These are phyloP conservation scores for Oryzias melastigma DNA, from an alignment of 2,113 vertebrate genomes.

Conservation along the genomic window DNA sequence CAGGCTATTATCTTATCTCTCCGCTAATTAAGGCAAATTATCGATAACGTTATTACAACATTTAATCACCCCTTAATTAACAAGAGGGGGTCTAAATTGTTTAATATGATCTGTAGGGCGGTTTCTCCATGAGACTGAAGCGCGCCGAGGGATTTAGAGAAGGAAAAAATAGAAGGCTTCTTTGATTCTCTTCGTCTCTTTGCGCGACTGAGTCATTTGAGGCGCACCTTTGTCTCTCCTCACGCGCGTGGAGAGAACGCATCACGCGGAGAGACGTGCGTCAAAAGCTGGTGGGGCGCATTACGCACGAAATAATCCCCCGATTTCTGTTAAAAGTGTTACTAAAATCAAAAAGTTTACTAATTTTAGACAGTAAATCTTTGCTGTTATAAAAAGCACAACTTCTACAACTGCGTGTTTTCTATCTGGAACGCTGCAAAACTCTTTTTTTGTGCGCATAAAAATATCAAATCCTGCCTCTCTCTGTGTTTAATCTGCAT, in stretches of 20 bases:
- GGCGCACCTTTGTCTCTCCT: neutral
- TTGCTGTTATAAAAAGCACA: neutral
- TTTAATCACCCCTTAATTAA: slow-evolving; percentile 94
- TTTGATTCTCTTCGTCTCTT: neutral
- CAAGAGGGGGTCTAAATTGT: slow-evolving; percentile 86
- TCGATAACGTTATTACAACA: slow-evolving; percentile 90
- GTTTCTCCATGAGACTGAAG: slow-evolving; percentile 78
- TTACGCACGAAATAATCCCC: too few relatives aligned
- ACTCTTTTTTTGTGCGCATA: too few relatives aligned
- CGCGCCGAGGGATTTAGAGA: neutral
- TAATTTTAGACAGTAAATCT: neutral
- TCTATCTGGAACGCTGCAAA: too few relatives aligned
- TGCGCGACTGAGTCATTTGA: neutral
- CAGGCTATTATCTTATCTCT: slow-evolving; percentile 87
- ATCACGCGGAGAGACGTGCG: slow-evolving; percentile 14
- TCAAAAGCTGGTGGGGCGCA: too few relatives aligned
- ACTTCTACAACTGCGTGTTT: too few relatives aligned
- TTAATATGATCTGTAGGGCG: slow-evolving; percentile 82
- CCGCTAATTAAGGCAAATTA: slow-evolving; percentile 87
- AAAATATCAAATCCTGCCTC: neutral
- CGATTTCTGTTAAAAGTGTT: too few relatives aligned
- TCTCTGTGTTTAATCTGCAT: slow-evolving; percentile 30
- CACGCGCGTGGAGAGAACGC: slow-evolving; percentile 7
- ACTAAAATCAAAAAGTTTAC: too few relatives aligned
- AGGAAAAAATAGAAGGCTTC: neutral